A percentile compares a stretch with the other conserved stretches of the same genome.
These are phyloP conservation scores for Cynocephalus volans DNA, from an alignment of 2,113 vertebrate species.

Conservation along the genomic window DNA sequence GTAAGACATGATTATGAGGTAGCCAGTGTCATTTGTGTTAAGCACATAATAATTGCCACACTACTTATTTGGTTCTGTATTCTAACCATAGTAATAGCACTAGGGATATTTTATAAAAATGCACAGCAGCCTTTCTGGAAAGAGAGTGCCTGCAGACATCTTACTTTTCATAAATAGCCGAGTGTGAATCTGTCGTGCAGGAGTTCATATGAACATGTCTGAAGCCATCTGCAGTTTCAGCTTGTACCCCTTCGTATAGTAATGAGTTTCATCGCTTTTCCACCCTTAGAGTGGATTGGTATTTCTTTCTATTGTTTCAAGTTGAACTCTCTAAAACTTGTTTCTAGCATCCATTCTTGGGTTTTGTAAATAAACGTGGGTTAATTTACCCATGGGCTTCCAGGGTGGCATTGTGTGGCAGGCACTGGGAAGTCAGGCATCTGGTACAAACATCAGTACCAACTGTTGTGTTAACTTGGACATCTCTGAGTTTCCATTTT, in stretches of 20 bases:
- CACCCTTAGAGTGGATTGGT: not conserved
- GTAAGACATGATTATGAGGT: not conserved
- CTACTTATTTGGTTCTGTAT: not conserved
- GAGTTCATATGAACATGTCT: constrained; percentile 34
- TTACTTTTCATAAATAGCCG: constrained; percentile 23
- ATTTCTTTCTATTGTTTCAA: constrained; percentile 24
- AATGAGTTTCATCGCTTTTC: not conserved
- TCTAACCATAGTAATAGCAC: not conserved
- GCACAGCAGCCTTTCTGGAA: not conserved
- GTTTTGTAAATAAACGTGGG: not conserved
- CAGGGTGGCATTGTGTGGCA: not conserved
- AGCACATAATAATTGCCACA: not conserved
- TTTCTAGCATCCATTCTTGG: not conserved
- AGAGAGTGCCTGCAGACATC: constrained; percentile 25
- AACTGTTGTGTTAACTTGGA: not conserved
- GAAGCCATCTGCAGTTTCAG: not conserved
- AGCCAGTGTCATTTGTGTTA: constrained; percentile 3
- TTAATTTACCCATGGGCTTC: not conserved
- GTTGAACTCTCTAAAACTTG: not conserved
- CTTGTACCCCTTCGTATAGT: not conserved
- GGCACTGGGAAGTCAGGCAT: not conserved
- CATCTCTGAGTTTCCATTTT: not conserved
- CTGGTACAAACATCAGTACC: not conserved
- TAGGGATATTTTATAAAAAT: constrained; percentile 5
- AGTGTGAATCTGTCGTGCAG: constrained; percentile 35